Percentiles rank a stretch among this genome's conserved stretches.
phyloP scores from a whole-genome alignment of 2,888 invertebrate species.

The Meta bourneti region DNA sequence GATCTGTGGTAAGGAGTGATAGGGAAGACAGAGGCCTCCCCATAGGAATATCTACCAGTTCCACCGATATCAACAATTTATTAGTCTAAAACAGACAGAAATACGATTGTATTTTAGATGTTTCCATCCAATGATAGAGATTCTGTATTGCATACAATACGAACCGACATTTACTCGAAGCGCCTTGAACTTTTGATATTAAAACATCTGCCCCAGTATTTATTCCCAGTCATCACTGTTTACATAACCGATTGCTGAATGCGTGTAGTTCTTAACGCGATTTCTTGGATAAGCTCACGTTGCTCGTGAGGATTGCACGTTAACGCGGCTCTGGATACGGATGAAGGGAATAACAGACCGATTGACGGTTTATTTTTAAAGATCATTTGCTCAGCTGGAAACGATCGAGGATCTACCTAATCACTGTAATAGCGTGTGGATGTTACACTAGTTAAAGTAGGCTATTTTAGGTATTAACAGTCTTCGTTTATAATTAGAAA shows the following conservation, averaged over 20 bases:
- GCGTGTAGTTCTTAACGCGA: not conserved
- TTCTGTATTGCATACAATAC: not conserved
- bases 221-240: conserved; percentile 32
- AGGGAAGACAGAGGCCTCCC: no score
- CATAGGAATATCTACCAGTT: no score
- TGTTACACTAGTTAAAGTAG: not conserved
- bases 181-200: conserved; percentile 63
- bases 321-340: not conserved
- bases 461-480: no score
- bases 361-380: not conserved
- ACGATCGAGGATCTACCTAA: not conserved
- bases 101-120: not conserved
- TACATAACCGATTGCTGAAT: conserved; percentile 16
- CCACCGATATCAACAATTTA: no score
- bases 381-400: not conserved
- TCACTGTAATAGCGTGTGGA: not conserved
- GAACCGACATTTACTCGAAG: not conserved
- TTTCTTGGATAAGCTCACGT: conserved; percentile 5
- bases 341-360: not conserved
- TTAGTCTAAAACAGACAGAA: no score
- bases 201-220: conserved; percentile 40
- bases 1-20: no score
- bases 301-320: not conserved
- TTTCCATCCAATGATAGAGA: not conserved
- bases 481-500: no score